These are phyloP conservation scores for Hylomyscus alleni DNA, from an alignment of 2,797 vertebrate genomes.

Conservation along the genomic window DNA sequence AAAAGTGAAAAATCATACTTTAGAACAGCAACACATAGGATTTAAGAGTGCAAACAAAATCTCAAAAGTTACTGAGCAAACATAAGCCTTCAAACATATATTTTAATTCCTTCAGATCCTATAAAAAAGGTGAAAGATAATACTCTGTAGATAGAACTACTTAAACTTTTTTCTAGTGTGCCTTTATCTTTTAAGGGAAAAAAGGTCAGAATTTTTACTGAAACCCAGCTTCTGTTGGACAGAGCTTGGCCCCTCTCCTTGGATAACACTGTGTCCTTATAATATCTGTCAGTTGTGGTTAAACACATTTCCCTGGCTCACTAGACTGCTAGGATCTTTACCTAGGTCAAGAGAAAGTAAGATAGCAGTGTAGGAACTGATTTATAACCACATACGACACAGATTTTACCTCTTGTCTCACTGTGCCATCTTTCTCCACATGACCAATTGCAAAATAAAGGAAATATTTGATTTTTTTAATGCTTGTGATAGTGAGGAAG, in stretches of 20 bases:
- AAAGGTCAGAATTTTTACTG: neutral
- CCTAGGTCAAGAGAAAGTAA: neutral
- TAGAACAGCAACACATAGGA: neutral
- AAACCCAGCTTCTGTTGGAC: neutral
- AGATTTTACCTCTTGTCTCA: neutral
- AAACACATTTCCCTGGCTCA: rapidly evolving
- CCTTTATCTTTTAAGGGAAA: neutral
- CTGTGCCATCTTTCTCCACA: neutral
- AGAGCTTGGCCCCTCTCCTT: neutral
- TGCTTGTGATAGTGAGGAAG: neutral
- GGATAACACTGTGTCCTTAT: neutral
- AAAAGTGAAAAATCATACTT: neutral
- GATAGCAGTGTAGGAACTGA: rapidly evolving
- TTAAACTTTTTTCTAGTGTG: neutral
- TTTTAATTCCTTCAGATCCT: neutral
- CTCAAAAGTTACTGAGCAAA: neutral
- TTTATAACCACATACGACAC: rapidly evolving
- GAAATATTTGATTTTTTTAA: neutral
- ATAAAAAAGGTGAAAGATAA: neutral
- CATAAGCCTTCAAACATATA: neutral
- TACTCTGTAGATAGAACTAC: neutral
- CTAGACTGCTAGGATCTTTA: neutral
- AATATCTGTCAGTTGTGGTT: rapidly evolving
- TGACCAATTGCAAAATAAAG: neutral
- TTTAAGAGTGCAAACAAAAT: conserved; percentile 16